phyloP scores from a whole-genome alignment of 1,140 invertebrate genomes.

The Drosophila murphyi region DNA sequence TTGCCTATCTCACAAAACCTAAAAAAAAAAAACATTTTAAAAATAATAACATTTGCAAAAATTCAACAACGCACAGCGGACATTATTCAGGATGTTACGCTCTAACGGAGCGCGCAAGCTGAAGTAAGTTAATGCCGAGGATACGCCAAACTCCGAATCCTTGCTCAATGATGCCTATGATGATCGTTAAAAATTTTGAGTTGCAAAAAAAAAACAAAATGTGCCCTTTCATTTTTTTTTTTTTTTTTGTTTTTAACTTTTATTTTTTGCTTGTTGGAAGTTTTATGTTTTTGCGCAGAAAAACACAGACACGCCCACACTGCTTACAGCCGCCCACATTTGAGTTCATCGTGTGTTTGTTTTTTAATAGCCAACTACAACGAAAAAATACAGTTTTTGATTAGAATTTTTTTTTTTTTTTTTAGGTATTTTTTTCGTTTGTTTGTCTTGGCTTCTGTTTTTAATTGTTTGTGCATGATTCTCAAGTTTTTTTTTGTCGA shows the following conservation, averaged over 20 bases:
- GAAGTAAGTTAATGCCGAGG: constrained; percentile 80
- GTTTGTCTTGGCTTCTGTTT: constrained; percentile 66
- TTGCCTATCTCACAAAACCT: constrained; percentile 17
- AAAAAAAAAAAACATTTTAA: background rate
- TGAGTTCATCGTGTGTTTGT: constrained; percentile 37
- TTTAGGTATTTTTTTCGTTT: constrained; percentile 2
- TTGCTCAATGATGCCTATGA: constrained; percentile 25
- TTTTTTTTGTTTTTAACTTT: constrained; percentile 17
- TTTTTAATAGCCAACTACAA: constrained; percentile 9
- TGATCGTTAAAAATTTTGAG: constrained; percentile 59
- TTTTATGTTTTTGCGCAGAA: constrained; percentile 33
- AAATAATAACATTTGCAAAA: constrained; percentile 25
- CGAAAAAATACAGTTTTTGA: constrained; percentile 36
- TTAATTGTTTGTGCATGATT: constrained; percentile 80
- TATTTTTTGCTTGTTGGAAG: constrained; percentile 25
- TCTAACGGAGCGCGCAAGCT: constrained; percentile 84
- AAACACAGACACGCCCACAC: constrained; percentile 7
- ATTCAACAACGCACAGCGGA: constrained; percentile 65
- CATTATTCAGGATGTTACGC: constrained; percentile 85
- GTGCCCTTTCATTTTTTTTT: background rate
- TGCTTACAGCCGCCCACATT: constrained; percentile 7
- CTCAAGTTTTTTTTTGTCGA: constrained; percentile 44
- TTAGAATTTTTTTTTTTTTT: constrained; percentile 46
- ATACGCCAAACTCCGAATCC: constrained; percentile 22
- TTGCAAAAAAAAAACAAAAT: constrained; percentile 27